phyloP scores from a whole-genome alignment of 1,140 invertebrate genomes.

The Orius insidiosus region DNA sequence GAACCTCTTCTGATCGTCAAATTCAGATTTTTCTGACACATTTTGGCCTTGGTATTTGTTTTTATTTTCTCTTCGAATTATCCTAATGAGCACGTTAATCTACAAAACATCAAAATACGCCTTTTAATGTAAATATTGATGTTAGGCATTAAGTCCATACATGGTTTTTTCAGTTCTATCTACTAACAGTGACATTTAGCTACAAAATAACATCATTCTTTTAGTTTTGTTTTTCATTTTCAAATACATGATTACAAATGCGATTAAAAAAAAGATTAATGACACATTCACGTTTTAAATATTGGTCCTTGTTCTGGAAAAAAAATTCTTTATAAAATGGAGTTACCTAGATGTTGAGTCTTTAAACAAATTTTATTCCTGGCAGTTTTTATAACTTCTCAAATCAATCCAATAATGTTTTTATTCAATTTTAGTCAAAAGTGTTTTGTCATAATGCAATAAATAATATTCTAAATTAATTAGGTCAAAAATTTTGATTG shows the following conservation, averaged over 20 bases:
- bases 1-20: no score
- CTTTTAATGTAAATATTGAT: conserved; percentile 1
- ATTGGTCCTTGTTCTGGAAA: no score
- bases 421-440: no score
- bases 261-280: conserved; percentile 8
- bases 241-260: conserved; percentile 4
- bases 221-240: not conserved
- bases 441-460: no score
- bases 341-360: no score
- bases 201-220: conserved; percentile 10
- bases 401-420: no score
- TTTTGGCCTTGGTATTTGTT: no score
- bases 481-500: no score
- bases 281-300: conserved; percentile 8
- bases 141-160: not conserved
- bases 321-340: no score
- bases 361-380: no score
- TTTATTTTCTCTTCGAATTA: not conserved
- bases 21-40: no score
- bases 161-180: not conserved
- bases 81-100: conserved; percentile 8
- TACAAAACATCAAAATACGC: conserved; percentile 5
- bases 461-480: no score
- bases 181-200: not conserved
- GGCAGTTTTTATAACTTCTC: not conserved